Evolutionary conservation across 2,888 invertebrate genomes (phyloP), one percentile per base, ranked within the genome.

Genomic region (Liposcelis brunnea): DNA sequence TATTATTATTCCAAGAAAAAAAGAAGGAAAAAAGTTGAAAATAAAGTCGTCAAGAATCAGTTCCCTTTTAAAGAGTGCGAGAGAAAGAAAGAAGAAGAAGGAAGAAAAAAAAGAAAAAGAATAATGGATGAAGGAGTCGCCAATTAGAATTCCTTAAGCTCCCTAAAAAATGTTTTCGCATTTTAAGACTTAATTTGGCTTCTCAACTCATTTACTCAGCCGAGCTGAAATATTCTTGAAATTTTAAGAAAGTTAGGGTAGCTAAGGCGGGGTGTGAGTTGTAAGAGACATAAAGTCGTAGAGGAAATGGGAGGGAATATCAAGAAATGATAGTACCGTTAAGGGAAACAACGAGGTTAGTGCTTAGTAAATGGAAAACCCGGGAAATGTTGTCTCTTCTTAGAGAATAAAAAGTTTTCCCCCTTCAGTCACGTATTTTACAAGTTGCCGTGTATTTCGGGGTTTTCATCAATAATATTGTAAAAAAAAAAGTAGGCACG

Each of bases 151-250:
- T 40, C 19, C 40, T 19, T 16, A 40, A 40, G 16, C 40, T 40
- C 19, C 40, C 19, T 18, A 26, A 40, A 40, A 40, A 40, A 40
- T 40, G 40, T 40, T 40, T 19, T 40, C 40, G 40, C 40, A 40
- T 40, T 40, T 40, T 21, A n/a, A 12, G 21, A n/a, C 19, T 40
- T 40, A 40, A 40, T 40, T 40, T 40, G 19, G 40, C 40, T 40
- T 40, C 40, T 40, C 40, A 40, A 19, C 40, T 40, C 40, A 40
- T 40, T 40, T 40, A 40, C 40, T n/a, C 40, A 40, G 21, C 40
- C 40, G 19, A 40, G 40, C 40, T 40, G 40, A 40, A 40, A 40
- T 19, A 40, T 40, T 40, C 40, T n/a, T 16, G 21, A 40, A 40
- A 40, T 40, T 40, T 40, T 40, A 40, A 32, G 33, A 19, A 42